phyloP scores from a whole-genome alignment of 2,113 vertebrate species.

The Microtus pennsylvanicus region DNA sequence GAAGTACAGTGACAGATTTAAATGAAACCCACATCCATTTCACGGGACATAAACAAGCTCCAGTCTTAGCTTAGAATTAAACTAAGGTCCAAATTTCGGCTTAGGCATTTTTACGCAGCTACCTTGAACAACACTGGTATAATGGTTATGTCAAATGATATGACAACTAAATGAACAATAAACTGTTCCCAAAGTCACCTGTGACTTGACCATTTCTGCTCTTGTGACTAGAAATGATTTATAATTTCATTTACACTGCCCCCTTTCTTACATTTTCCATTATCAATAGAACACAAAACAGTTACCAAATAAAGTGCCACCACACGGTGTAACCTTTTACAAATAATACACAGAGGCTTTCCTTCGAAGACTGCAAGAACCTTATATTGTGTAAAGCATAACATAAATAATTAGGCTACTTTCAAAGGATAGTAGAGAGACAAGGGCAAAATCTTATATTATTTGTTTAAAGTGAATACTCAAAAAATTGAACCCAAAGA shows the following conservation, averaged over 20 bases:
- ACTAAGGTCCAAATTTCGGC: background rate
- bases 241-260: background rate
- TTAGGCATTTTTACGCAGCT: background rate
- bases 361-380: background rate
- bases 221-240: conserved; percentile 34
- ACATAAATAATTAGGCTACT: background rate
- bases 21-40: background rate
- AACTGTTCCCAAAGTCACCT: background rate
- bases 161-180: background rate
- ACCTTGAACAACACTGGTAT: background rate
- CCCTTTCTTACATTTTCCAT: conserved; percentile 11
- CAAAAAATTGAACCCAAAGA: background rate
- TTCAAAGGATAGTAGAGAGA: background rate
- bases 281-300: background rate
- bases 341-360: background rate
- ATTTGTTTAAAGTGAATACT: background rate
- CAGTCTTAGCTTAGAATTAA: background rate
- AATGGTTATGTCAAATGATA: background rate
- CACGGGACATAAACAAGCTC: background rate
- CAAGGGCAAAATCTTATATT: conserved; percentile 11
- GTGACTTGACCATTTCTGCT: background rate
- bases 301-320: background rate
- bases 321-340: background rate
- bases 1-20: background rate
- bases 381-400: background rate